phyloP scores from a whole-genome alignment of 2,888 invertebrate genomes.

The Lasioglossum zephyrum region DNA sequence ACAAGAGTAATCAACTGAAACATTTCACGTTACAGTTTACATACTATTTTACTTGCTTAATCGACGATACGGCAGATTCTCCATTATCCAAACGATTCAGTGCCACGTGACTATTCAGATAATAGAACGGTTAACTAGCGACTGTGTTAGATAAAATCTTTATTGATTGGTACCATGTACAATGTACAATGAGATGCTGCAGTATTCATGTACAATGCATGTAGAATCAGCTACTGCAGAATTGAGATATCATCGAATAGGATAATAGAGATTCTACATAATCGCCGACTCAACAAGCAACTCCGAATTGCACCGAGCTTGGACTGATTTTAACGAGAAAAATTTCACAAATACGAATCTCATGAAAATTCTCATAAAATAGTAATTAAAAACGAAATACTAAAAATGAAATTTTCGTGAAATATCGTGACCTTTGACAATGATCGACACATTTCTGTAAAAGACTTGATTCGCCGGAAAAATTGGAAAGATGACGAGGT shows the following conservation, averaged over 20 bases:
- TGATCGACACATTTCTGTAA: neutral
- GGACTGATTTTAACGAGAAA: neutral
- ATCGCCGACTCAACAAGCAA: neutral
- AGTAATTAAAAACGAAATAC: neutral
- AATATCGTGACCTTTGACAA: neutral
- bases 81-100: neutral
- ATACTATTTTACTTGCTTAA: neutral
- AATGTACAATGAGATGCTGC: neutral
- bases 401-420: neutral
- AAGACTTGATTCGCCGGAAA: neutral
- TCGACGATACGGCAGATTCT: neutral
- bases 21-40: neutral
- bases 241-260: neutral
- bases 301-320: neutral
- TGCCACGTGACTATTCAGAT: neutral
- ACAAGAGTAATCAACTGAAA: too few species aligned
- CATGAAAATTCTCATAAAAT: neutral
- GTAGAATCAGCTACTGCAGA: neutral
- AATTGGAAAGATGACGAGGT: slow-evolving; percentile 41
- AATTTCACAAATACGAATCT: neutral
- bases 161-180: neutral
- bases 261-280: neutral
- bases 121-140: neutral
- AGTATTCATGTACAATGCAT: neutral
- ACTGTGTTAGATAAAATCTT: neutral